Base-by-base conservation (phyloP, 2,113 vertebrate genomes). In the Arothron firmamentum region DNA sequence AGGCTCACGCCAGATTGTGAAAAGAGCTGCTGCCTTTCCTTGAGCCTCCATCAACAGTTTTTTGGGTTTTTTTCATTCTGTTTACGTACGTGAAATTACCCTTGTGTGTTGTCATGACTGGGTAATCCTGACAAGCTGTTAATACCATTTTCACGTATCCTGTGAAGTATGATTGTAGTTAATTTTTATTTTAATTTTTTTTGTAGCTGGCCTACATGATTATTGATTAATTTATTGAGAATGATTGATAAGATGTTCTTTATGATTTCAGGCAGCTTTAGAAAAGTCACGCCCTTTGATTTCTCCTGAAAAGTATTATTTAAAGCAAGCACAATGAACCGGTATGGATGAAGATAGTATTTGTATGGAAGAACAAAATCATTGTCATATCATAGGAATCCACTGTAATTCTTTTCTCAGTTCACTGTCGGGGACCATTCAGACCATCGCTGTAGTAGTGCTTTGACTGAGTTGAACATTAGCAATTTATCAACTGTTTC, bases 141-240 rank as follows among this genome's bases (percentile, higher is more conserved):
- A 90, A 91, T 92, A 91, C 90, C 90, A 80, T 90, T 89, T 83
- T 91, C 91, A 83, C 92, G 85, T 90, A 92, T 93, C 87, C 90
- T 90, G 92, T 95, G 92, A 96, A 93, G 92, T 94, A 93, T 92
- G 78, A 88, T 94, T 91, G 88, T 74, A 92, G 92, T 93, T 69
- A 75, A 55, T 52, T 87, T 78, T 88, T 89, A 73, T 85, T 85
- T 88, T 84, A 80, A 85, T 72, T 77, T 67, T 59, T 57, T 93
- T 91, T 93, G 96, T 99, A 98, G 96, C 96, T 94, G 96, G 96
- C 92, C 96, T 99, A 98, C 96, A 94, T 82, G 74, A 90, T 91
- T 77, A 90, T 90, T 80, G 65, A 69, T 93, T 98, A 96, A 96
- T 93, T 96, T 97, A 97, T 97, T 90, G 82, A 86, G 82, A 92